Evolutionary conservation across 2,888 invertebrate species (phyloP).

Genomic region (Tenthredo livida): DNA sequence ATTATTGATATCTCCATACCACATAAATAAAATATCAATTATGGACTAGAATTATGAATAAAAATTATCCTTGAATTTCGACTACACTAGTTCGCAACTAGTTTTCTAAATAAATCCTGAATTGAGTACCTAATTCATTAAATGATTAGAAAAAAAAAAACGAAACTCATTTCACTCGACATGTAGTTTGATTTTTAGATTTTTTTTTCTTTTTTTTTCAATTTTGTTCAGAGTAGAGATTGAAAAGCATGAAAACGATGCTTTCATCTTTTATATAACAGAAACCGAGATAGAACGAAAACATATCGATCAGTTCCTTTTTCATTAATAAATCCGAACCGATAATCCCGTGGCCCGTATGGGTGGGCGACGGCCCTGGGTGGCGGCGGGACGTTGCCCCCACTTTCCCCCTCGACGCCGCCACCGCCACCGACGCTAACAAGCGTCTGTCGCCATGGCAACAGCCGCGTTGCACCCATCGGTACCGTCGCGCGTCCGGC

Average conservation of each 20-base stretch:
- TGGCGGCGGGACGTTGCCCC: conserved; percentile 77
- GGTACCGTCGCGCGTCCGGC: conserved; percentile 9
- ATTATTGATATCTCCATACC: neutral
- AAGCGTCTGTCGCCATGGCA: conserved; percentile 80
- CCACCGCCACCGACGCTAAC: conserved; percentile 73
- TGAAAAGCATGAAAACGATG: neutral
- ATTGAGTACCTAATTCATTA: neutral
- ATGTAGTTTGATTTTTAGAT: neutral
- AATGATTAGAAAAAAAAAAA: conserved; percentile 35
- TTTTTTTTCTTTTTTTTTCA: too few species aligned
- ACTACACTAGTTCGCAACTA: neutral
- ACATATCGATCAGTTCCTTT: neutral
- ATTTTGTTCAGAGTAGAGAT: neutral
- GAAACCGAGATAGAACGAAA: neutral
- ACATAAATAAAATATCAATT: neutral
- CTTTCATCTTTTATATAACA: neutral
- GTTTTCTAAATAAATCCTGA: neutral
- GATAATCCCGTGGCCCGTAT: conserved; percentile 47
- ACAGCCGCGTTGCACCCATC: conserved; percentile 78
- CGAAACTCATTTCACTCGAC: conserved; percentile 20
- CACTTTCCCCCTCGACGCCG: conserved; percentile 73
- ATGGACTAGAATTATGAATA: neutral
- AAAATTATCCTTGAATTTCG: neutral
- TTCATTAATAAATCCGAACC: conserved; percentile 16
- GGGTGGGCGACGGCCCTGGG: conserved; percentile 72